Evolutionary conservation across 2,888 invertebrate species (phyloP).

Genomic region (Lamellibrachia satsuma): DNA sequence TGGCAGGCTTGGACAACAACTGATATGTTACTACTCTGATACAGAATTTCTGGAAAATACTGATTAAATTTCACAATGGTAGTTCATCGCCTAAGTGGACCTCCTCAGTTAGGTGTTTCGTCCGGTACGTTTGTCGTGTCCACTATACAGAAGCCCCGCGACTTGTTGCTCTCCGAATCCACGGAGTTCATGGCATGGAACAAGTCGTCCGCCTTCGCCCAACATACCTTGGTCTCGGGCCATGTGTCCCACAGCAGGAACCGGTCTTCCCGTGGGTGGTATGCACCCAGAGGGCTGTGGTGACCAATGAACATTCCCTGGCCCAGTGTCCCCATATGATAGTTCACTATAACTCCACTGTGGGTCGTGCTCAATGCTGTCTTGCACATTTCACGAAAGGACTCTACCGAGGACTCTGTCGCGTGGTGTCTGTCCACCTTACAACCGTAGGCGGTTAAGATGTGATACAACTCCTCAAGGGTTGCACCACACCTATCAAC

Average conservation of each 20-base stretch:
- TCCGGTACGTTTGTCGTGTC: background rate
- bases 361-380: constrained; percentile 13
- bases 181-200: constrained; percentile 35
- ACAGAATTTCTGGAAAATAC: no score
- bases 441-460: constrained; percentile 28
- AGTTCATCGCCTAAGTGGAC: background rate
- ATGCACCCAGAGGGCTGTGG: constrained; percentile 39
- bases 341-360: constrained; percentile 35
- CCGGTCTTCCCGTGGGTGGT: constrained; percentile 34
- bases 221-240: constrained; percentile 36
- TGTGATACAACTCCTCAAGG: constrained; percentile 25
- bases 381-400: constrained; percentile 29
- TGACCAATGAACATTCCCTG: constrained; percentile 33
- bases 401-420: constrained; percentile 21
- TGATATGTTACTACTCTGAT: no score
- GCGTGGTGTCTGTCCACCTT: constrained; percentile 26
- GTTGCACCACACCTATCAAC: constrained; percentile 29
- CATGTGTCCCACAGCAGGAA: constrained; percentile 38
- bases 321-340: constrained; percentile 35
- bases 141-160: constrained; percentile 31
- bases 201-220: constrained; percentile 35
- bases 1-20: no score
- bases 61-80: no score
- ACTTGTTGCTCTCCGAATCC: constrained; percentile 24
- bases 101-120: background rate